phyloP scores from a whole-genome alignment of 1,140 invertebrate species.

The Ditylenchus dipsaci region DNA sequence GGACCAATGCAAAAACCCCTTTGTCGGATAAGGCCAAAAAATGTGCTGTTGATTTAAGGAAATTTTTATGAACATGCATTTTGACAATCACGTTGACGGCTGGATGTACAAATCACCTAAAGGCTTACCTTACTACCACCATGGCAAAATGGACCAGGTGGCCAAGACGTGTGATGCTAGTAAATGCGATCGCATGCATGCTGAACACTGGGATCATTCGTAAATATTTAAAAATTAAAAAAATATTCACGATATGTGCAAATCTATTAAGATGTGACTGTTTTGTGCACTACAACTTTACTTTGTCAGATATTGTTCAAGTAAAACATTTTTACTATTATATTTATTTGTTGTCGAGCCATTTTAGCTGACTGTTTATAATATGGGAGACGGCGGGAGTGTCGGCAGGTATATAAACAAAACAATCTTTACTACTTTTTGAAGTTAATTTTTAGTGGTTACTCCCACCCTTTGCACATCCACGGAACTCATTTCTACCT shows the following conservation, averaged over 20 bases:
- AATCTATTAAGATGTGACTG: constrained; percentile 44
- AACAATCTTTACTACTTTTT: too few species aligned
- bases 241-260: too few species aligned
- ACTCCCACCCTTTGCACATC: constrained; percentile 53
- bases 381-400: constrained; percentile 52
- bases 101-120: constrained; percentile 46
- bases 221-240: too few species aligned
- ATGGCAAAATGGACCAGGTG: constrained; percentile 29
- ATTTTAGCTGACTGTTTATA: constrained; percentile 54
- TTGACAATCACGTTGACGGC: constrained; percentile 52
- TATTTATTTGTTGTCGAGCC: background rate
- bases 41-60: constrained; percentile 31
- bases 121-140: constrained; percentile 53
- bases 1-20: too few species aligned
- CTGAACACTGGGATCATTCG: constrained; percentile 23
- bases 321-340: constrained; percentile 3
- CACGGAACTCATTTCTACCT: constrained; percentile 54
- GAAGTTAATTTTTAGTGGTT: constrained; percentile 24
- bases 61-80: constrained; percentile 56
- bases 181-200: constrained; percentile 33
- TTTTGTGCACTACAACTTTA: constrained; percentile 50
- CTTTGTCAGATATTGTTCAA: constrained; percentile 47
- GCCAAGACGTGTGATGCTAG: constrained; percentile 19
- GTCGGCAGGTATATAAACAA: constrained; percentile 11
- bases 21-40: too few species aligned